These are phyloP conservation scores for Andrena dorsata DNA, from an alignment of 2,888 invertebrate genomes.

Conservation along the genomic window DNA sequence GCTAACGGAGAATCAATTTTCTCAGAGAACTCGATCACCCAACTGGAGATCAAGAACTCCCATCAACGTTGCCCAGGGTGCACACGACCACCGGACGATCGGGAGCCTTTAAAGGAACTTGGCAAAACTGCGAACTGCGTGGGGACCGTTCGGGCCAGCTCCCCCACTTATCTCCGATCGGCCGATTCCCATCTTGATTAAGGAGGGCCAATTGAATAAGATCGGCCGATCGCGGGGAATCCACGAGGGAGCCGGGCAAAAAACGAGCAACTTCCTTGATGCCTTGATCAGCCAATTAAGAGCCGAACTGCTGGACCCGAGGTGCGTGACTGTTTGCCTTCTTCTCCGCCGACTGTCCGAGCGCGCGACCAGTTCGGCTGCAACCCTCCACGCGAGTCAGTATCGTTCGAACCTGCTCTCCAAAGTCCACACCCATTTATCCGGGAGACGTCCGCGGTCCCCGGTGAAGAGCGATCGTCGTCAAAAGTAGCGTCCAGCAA, in stretches of 20 bases:
- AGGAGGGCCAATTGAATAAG: constrained; percentile 68
- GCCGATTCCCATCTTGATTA: constrained; percentile 63
- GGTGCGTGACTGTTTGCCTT: constrained; percentile 33
- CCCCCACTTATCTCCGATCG: constrained; percentile 59
- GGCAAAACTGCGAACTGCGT: constrained; percentile 54
- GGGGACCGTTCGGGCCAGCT: constrained; percentile 19
- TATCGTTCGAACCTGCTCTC: too few relatives aligned
- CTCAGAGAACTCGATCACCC: too few relatives aligned
- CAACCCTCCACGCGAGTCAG: too few relatives aligned
- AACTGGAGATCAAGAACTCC: too few relatives aligned
- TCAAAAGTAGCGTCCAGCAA: background rate
- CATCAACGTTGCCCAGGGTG: background rate
- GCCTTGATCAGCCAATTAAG: constrained; percentile 70
- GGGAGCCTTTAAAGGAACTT: constrained; percentile 22
- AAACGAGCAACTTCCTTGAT: constrained; percentile 65
- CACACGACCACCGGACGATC: background rate
- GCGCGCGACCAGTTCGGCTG: background rate
- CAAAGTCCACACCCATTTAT: too few relatives aligned
- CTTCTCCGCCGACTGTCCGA: background rate
- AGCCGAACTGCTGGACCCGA: constrained; percentile 37
- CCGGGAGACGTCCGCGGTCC: background rate
- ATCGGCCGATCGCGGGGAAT: constrained; percentile 67
- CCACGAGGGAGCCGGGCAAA: constrained; percentile 58
- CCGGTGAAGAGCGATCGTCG: background rate
- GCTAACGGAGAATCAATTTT: too few relatives aligned